Base-by-base conservation (phyloP, 2,113 vertebrate species). In the Misgurnus mizolepis region DNA sequence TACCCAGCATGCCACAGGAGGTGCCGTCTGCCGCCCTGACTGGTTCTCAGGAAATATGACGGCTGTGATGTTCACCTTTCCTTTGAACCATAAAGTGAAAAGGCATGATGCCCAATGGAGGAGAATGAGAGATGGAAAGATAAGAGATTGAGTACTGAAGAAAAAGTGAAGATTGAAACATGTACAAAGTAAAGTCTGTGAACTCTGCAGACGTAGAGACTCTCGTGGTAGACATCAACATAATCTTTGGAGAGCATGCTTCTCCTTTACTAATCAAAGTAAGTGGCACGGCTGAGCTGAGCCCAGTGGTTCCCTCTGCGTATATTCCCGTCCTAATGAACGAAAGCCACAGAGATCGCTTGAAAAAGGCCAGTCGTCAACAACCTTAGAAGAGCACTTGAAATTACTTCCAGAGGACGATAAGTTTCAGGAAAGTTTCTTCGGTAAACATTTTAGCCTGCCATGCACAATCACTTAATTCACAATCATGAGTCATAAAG, bases 1-100 rank as follows among this genome's bases (percentile, higher is more conserved):
- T 80, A 74, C 86, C 41, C 82, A 86, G 84, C 84, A 79, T 83
- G 88, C 84, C 68, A 68, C 70, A 78, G 34, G 83, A 83, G 76
- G 70, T 41, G 53, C 68, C 78, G 73, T 67, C 74, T 82, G 81
- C 58, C 60, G 6, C 76, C 80, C 76, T 67, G 18, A 55, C 68
- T 61, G 55, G 34, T 64, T 55, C 39, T 49, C 69, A 73, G 81
- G 61, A 65, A 62, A 71, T 27, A 62, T 61, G 60, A 69, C 68
- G 45, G 40, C 75, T 75, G 22, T 45, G 41, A 61, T 61, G 43
- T 72, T 78, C 69, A 78, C 56, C 55, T 73, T 17, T 80, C 62
- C 18, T 64, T 73, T 68, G 45, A 73, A 82, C 58, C 55, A 65
- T 73, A 27, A 74, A 47, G 14, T 73, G 56, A 70, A 79, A 62